phyloP scores from a whole-genome alignment of 2,888 invertebrate species.

The Odiellus spinosus region DNA sequence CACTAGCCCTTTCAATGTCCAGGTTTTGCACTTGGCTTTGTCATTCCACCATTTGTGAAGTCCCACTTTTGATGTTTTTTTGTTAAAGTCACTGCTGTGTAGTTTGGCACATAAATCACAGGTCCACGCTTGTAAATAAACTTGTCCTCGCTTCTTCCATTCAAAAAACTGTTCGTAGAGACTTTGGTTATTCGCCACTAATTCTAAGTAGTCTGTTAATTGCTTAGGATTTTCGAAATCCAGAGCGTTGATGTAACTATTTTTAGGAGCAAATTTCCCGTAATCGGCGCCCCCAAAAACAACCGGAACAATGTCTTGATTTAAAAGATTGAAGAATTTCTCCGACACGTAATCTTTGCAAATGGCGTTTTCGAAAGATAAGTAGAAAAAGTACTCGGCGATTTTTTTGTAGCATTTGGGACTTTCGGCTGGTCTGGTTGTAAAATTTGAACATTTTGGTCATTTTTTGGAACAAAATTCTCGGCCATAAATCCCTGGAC shows the following conservation, averaged over 20 bases:
- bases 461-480: too few species aligned
- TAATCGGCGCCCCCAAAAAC: constrained; percentile 25
- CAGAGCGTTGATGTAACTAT: constrained; percentile 25
- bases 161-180: constrained; percentile 5
- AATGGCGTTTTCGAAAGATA: constrained; percentile 24
- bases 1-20: neutral
- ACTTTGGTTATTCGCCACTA: neutral
- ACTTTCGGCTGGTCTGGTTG: constrained; percentile 17
- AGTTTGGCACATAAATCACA: constrained; percentile 6
- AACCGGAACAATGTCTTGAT: constrained; percentile 21
- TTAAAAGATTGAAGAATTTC: constrained; percentile 21
- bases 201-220: neutral
- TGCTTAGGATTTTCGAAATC: constrained; percentile 15
- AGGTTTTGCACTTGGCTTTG: constrained; percentile 3
- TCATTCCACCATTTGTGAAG: constrained; percentile 6
- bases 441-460: too few species aligned
- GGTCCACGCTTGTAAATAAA: neutral
- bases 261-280: constrained; percentile 20
- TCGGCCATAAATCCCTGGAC: too few species aligned
- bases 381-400: constrained; percentile 23
- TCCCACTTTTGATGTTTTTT: constrained; percentile 1
- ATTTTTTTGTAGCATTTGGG: constrained; percentile 26
- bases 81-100: neutral
- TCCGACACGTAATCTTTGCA: constrained; percentile 25
- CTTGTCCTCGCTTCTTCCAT: constrained; percentile 5